Percentiles rank a stretch among this genome's conserved stretches.
phyloP scores from a whole-genome alignment of 2,113 vertebrate genomes.

The Limanda limanda region DNA sequence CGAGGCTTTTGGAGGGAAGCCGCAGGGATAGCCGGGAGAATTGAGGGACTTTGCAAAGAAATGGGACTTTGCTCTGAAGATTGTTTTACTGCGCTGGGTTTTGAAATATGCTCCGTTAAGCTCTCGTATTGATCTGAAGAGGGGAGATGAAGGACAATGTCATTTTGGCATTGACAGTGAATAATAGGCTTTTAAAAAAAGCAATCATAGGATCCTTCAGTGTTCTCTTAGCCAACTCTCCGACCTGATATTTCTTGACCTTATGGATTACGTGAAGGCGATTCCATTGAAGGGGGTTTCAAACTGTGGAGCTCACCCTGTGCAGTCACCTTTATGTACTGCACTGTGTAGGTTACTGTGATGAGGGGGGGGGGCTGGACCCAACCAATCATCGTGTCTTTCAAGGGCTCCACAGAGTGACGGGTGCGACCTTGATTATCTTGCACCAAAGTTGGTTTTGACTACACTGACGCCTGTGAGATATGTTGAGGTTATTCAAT shows the following conservation, averaged over 20 bases:
- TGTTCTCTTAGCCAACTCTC: neutral
- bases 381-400: neutral
- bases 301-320: neutral
- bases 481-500: no score
- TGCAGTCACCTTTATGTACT: neutral
- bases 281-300: neutral
- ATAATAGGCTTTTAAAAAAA: conserved; percentile 30
- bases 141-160: neutral
- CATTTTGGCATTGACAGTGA: conserved; percentile 30
- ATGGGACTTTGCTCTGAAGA: conserved; percentile 26
- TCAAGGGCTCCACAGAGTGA: neutral
- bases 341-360: neutral
- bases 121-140: conserved; percentile 43
- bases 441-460: neutral
- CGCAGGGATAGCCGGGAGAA: neutral
- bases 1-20: conserved; percentile 2
- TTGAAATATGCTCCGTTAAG: conserved; percentile 31
- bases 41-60: conserved; percentile 15
- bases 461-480: no score
- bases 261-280: neutral
- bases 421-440: neutral
- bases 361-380: no score
- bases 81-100: neutral
- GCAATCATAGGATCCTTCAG: conserved; percentile 13
- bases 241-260: neutral